Base-by-base conservation (phyloP, 2,797 vertebrate species). In the Phalloptychus januarius region DNA sequence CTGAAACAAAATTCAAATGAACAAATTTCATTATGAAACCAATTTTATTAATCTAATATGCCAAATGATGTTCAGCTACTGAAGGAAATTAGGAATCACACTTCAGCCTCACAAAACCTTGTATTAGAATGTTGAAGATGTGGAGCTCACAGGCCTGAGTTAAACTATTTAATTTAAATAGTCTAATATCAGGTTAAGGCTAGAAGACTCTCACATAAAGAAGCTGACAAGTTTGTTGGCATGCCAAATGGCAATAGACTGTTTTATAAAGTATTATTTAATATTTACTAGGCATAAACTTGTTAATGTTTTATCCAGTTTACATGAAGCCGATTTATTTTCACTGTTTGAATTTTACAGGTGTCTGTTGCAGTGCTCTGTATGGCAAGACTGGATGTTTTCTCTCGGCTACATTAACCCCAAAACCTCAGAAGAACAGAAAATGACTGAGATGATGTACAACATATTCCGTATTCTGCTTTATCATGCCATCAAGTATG, bases 321-420 rank as follows among this genome's bases (percentile, higher is more conserved):
- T 23, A n/a, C 63, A 36, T 71, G 11, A 45, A 8, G 40, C 31
- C 13, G 16, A 25, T 63, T 72, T 61, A 5, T 36, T 58, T 71
- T 69, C 4, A 1, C 71, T 63, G 28, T 70, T 58, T 83, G 45
- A 5, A 2, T 80, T 0, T 80, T 85, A 28, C 77, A 99, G 98
- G 88, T 99, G 98, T 91, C 96, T 99, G 83, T 95, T 99, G 83
- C 98, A 99, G 95, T 99, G 98, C 93, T 99, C 98, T 0, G 98
- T 99, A 33, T 99, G 98, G 98, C 98, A 99, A 93, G 98, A 99
- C 88, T 99, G 98, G 98, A 99, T 99, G 98, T 99, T 99, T 93
- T 99, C 98, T 83, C 96, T 99, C 36, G 95, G 97, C 84, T 99
- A 98, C 86, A 98, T 99, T 88, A 99, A 98, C 91, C 97, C 98